A percentile compares a stretch with the other conserved stretches of the same genome.
phyloP scores from a whole-genome alignment of 2,113 vertebrate species.

The Triplophysa dalaica region DNA sequence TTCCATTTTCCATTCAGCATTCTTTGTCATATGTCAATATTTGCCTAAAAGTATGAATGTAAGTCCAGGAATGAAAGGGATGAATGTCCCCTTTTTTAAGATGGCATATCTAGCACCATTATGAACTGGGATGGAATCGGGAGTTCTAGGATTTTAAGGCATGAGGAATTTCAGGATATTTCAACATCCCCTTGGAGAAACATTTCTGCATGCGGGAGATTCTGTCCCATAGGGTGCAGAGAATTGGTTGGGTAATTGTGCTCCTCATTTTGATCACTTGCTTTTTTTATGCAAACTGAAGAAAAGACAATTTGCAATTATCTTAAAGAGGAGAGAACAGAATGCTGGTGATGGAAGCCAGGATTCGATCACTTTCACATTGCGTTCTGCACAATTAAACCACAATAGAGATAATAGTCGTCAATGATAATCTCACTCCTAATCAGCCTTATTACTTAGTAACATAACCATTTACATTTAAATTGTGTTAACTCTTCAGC shows the following conservation, averaged over 20 bases:
- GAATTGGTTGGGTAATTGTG: slow-evolving; percentile 73
- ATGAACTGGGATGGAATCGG: not conserved
- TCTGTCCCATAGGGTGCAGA: slow-evolving; percentile 69
- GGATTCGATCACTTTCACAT: slow-evolving; percentile 79
- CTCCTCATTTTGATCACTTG: slow-evolving; percentile 76
- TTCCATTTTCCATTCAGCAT: too few species aligned
- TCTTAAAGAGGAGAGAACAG: slow-evolving; percentile 75
- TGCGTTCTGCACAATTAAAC: slow-evolving; percentile 80
- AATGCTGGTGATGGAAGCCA: slow-evolving; percentile 76
- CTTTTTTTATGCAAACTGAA: slow-evolving; percentile 77
- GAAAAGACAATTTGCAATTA: slow-evolving; percentile 83
- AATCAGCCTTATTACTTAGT: slow-evolving; percentile 80
- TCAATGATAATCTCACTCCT: slow-evolving; percentile 77
- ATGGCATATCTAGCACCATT: not conserved
- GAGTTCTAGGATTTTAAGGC: not conserved
- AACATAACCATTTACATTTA: slow-evolving; percentile 70
- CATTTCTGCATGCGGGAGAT: slow-evolving; percentile 62
- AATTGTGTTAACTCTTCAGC: slow-evolving; percentile 71
- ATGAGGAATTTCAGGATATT: not conserved
- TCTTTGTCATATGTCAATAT: too few species aligned
- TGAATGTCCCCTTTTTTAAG: not conserved
- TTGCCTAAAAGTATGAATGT: too few species aligned
- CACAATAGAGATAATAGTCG: slow-evolving; percentile 79
- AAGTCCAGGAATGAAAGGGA: not conserved
- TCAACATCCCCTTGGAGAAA: slow-evolving; percentile 3